Conservation (phyloP, 2,888 invertebrate species). For the Drosophila subsilvestris region DNA sequence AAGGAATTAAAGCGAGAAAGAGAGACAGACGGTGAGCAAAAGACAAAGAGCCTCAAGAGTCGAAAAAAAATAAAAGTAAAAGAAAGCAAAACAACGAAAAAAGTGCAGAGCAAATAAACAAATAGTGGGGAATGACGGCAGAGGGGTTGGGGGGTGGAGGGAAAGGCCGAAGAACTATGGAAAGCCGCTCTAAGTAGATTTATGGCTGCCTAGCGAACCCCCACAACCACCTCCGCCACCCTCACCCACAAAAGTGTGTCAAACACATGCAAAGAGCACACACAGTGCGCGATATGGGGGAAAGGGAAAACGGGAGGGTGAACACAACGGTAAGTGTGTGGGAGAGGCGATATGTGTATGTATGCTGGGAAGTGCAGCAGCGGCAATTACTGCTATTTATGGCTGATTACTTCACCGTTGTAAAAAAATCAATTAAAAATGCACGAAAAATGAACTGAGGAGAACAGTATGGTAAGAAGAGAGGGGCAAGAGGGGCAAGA, state of each 20-base stretch:
- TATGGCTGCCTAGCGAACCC: constrained; percentile 64
- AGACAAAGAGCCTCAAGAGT: constrained; percentile 39
- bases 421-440: constrained; percentile 75
- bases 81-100: constrained; percentile 22
- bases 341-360: constrained; percentile 8
- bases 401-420: constrained; percentile 78
- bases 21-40: constrained; percentile 4
- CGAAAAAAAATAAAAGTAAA: constrained; percentile 31
- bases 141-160: neutral
- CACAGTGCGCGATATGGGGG: constrained; percentile 8
- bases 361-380: constrained; percentile 42
- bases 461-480: neutral
- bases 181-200: constrained; percentile 76
- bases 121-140: constrained; percentile 23
- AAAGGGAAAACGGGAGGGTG: constrained; percentile 2
- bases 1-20: constrained; percentile 33
- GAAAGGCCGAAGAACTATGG: constrained; percentile 55
- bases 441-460: constrained; percentile 54
- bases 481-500: neutral
- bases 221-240: constrained; percentile 13
- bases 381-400: constrained; percentile 76
- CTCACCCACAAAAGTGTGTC: constrained; percentile 64
- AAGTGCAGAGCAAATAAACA: constrained; percentile 40
- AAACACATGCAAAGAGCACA: constrained; percentile 58
- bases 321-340: constrained; percentile 7